A percentile compares a stretch with the other conserved stretches of the same genome.
phyloP scores from a whole-genome alignment of 1,140 invertebrate genomes.

The Orius insidiosus region DNA sequence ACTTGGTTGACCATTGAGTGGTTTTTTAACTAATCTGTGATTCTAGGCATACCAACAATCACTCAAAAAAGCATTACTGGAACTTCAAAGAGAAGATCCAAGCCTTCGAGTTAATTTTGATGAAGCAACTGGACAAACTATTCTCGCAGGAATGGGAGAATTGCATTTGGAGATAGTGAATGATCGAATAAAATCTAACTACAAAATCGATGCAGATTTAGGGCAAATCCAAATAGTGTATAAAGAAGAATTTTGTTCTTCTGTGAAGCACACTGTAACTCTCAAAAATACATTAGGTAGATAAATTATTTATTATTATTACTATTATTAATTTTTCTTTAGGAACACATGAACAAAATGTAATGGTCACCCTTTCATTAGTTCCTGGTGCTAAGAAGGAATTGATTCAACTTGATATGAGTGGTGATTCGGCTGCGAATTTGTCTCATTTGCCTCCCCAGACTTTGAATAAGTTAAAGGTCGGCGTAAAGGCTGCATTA shows the following conservation, averaged over 20 bases:
- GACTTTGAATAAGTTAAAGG: background rate
- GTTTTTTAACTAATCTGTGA: constrained; percentile 13
- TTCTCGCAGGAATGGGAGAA: constrained; percentile 90
- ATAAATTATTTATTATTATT: background rate
- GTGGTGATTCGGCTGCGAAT: background rate
- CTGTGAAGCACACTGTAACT: constrained; percentile 28
- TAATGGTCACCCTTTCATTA: background rate
- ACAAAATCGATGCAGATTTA: constrained; percentile 82
- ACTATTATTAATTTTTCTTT: background rate
- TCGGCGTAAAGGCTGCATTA: background rate
- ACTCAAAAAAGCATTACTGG: constrained; percentile 68
- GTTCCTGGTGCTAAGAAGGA: background rate
- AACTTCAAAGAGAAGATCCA: constrained; percentile 84
- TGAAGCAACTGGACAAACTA: constrained; percentile 65
- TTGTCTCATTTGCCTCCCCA: background rate
- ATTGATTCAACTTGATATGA: constrained; percentile 1
- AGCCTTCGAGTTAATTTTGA: constrained; percentile 66
- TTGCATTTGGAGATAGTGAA: constrained; percentile 90
- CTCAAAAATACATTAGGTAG: background rate
- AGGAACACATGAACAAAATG: constrained; percentile 1
- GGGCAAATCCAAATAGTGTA: constrained; percentile 91
- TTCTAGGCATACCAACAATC: constrained; percentile 45
- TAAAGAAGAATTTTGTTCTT: constrained; percentile 49
- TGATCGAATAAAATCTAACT: constrained; percentile 70
- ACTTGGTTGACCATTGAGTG: too few species aligned